Conservation (phyloP, 1,140 invertebrate species). For the Drosophila bocqueti region DNA sequence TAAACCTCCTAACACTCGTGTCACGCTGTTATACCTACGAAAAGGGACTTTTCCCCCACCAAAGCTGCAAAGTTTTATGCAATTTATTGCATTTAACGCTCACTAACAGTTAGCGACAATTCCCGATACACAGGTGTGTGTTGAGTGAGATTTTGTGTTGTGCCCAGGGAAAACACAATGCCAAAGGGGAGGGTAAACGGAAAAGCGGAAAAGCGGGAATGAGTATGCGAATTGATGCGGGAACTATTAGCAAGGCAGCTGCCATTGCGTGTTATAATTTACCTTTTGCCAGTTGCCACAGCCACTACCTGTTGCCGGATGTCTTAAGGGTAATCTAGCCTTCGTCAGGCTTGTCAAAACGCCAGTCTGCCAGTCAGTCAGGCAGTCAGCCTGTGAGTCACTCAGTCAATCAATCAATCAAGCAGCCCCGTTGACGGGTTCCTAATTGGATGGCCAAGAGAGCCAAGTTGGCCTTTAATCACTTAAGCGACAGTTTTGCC, state of each 20-base stretch:
- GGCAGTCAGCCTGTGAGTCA: conserved; percentile 10
- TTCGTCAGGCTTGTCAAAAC: conserved; percentile 1
- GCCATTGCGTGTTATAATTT: conserved; percentile 46
- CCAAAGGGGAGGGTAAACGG: too few relatives aligned
- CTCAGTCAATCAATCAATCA: conserved; percentile 33
- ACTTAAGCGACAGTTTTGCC: conserved; percentile 31
- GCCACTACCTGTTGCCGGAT: conserved; percentile 31
- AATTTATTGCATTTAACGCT: conserved; percentile 75
- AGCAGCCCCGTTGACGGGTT: conserved; percentile 3
- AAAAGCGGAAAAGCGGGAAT: background rate
- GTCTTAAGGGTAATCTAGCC: conserved; percentile 11
- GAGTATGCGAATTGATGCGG: conserved; percentile 50
- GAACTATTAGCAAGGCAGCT: conserved; percentile 51
- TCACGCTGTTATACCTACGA: conserved; percentile 10
- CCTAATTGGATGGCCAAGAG: conserved; percentile 36
- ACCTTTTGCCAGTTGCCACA: conserved; percentile 12
- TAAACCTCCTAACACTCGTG: background rate
- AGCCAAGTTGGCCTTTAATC: conserved; percentile 35
- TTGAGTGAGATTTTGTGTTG: conserved; percentile 49
- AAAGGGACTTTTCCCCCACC: background rate
- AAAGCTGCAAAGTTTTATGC: conserved; percentile 56
- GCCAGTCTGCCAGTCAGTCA: background rate
- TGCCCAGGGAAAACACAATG: conserved; percentile 28
- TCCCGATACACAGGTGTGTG: conserved; percentile 13
- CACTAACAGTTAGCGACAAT: conserved; percentile 29